Evolutionary conservation across 2,797 vertebrate genomes (phyloP).

Genomic region (Diplodus puntazzo): DNA sequence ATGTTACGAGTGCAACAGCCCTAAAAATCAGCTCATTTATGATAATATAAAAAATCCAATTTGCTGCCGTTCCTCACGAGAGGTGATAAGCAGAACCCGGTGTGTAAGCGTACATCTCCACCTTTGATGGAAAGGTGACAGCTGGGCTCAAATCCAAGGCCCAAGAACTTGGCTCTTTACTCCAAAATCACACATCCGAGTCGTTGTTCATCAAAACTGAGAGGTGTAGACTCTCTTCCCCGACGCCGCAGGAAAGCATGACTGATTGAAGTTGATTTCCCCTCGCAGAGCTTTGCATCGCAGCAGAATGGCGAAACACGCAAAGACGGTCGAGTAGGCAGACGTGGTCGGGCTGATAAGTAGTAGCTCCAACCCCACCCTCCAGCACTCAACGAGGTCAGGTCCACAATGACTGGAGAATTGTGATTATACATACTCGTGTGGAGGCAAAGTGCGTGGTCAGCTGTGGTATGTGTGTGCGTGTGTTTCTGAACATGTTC

Average conservation of each 20-base stretch:
- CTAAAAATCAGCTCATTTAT: constrained; percentile 65
- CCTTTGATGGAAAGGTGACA: constrained; percentile 68
- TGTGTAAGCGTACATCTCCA: neutral
- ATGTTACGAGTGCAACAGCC: constrained; percentile 45
- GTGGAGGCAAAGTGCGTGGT: constrained; percentile 42
- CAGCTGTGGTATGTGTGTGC: constrained; percentile 6
- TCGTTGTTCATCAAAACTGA: constrained; percentile 72
- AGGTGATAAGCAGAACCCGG: constrained; percentile 51
- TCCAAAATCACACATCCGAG: constrained; percentile 62
- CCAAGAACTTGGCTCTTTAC: constrained; percentile 50
- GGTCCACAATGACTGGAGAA: constrained; percentile 31
- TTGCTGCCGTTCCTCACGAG: constrained; percentile 60
- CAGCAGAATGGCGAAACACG: constrained; percentile 56
- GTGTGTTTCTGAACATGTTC: neutral
- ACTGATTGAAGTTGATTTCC: constrained; percentile 78
- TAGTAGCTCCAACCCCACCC: constrained; percentile 16
- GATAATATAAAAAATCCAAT: constrained; percentile 64
- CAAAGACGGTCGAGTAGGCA: constrained; percentile 49
- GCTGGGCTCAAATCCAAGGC: constrained; percentile 54
- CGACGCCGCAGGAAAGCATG: constrained; percentile 53
- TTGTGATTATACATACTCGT: constrained; percentile 29
- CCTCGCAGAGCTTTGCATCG: constrained; percentile 64
- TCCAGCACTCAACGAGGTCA: constrained; percentile 28
- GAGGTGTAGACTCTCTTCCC: constrained; percentile 57
- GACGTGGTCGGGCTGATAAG: constrained; percentile 66